Evolutionary conservation across 2,888 invertebrate species (phyloP).

Genomic region (Drosophila koepferae): DNA sequence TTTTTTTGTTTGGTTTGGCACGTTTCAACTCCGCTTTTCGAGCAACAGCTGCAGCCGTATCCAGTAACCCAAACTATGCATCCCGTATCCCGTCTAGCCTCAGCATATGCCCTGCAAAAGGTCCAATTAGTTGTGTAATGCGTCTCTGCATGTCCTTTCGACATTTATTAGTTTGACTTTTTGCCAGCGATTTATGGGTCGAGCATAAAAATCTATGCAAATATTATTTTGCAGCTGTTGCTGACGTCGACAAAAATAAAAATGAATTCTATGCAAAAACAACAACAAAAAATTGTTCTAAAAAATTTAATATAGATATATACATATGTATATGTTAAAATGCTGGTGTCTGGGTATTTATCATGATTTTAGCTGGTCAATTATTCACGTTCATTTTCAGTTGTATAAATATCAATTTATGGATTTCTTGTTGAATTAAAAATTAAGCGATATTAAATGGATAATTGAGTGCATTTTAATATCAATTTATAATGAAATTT

Average conservation of each 20-base stretch:
- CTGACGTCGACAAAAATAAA: conserved; percentile 30
- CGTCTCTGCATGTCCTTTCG: conserved; percentile 46
- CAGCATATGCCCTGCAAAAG: conserved; percentile 10
- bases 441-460: conserved; percentile 19
- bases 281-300: neutral
- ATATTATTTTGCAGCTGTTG: conserved; percentile 60
- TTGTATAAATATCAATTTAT: conserved; percentile 26
- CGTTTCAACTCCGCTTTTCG: conserved; percentile 40
- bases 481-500: conserved; percentile 18
- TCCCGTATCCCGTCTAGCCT: neutral
- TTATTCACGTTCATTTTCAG: conserved; percentile 50
- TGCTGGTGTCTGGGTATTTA: conserved; percentile 3
- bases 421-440: conserved; percentile 12
- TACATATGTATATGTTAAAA: neutral
- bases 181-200: conserved; percentile 62
- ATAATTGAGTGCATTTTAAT: conserved; percentile 21
- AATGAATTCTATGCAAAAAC: conserved; percentile 14
- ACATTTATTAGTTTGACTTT: conserved; percentile 74
- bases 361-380: conserved; percentile 38
- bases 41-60: conserved; percentile 58
- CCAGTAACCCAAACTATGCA: conserved; percentile 1
- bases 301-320: conserved; percentile 1
- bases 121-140: conserved; percentile 64
- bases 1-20: conserved; percentile 32
- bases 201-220: conserved; percentile 27